A percentile compares a stretch with the other conserved stretches of the same genome.
These are phyloP conservation scores for Pharmacophagus antenor DNA, from an alignment of 2,888 invertebrate species.

Conservation along the genomic window DNA sequence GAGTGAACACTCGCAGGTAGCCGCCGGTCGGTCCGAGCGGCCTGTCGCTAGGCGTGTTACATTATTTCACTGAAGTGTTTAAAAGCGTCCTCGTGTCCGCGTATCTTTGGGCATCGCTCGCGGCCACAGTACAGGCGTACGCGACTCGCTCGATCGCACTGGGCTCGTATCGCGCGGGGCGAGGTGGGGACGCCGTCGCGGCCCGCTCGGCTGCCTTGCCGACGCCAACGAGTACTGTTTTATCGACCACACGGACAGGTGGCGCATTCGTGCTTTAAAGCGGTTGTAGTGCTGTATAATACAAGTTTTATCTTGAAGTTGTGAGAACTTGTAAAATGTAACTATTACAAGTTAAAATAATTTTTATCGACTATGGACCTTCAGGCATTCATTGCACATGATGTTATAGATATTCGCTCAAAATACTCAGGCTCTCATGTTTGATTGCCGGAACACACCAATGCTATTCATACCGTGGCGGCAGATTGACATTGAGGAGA, in stretches of 20 bases:
- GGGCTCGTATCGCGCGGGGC: slow-evolving; percentile 47
- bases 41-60: slow-evolving; percentile 73
- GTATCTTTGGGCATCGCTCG: slow-evolving; percentile 63
- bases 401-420: too few relatives aligned
- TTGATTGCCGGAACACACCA: too few relatives aligned
- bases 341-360: too few relatives aligned
- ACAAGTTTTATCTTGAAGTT: too few relatives aligned
- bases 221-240: slow-evolving; percentile 40
- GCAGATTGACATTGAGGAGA: too few relatives aligned
- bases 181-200: slow-evolving; percentile 48
- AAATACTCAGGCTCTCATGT: too few relatives aligned
- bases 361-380: too few relatives aligned
- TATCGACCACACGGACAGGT: slow-evolving; percentile 64
- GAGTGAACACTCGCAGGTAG: slow-evolving; percentile 67
- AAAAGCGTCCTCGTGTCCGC: slow-evolving; percentile 62
- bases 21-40: slow-evolving; percentile 81
- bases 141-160: slow-evolving; percentile 77
- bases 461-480: too few relatives aligned
- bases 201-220: slow-evolving; percentile 48
- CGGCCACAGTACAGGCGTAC: slow-evolving; percentile 54
- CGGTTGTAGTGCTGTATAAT: too few relatives aligned
- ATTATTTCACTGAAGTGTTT: slow-evolving; percentile 76
- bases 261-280: too few relatives aligned
- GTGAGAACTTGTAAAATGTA: too few relatives aligned
- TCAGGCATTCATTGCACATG: too few relatives aligned